A percentile compares a stretch with the other conserved stretches of the same genome.
phyloP scores from a whole-genome alignment of 2,113 vertebrate species.

The Calypte anna region DNA sequence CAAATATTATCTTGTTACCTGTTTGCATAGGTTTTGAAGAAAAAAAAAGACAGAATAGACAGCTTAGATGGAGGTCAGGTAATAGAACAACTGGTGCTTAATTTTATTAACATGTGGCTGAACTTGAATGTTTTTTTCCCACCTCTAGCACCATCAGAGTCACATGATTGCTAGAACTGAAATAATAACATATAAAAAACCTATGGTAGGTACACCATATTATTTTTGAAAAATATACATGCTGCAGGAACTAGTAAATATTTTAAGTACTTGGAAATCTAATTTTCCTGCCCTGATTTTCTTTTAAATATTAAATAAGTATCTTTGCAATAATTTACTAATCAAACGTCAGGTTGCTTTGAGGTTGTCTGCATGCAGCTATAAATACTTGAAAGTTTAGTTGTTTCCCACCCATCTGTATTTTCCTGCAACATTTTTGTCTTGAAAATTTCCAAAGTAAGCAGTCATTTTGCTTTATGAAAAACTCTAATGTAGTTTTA shows the following conservation, averaged over 20 bases:
- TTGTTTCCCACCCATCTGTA: background rate
- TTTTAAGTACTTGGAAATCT: background rate
- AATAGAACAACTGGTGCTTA: background rate
- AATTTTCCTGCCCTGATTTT: background rate
- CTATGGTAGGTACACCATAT: background rate
- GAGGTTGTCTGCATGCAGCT: background rate
- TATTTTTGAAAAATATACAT: background rate
- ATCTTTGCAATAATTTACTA: background rate
- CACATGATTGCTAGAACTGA: background rate
- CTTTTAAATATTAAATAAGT: background rate
- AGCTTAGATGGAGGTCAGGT: background rate
- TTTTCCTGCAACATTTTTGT: background rate
- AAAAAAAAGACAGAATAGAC: background rate
- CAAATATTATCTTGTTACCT: background rate
- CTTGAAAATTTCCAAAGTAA: background rate
- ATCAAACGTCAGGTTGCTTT: background rate
- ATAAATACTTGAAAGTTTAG: background rate
- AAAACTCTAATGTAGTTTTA: background rate
- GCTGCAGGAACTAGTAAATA: background rate
- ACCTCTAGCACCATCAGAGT: background rate
- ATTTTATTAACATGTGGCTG: background rate
- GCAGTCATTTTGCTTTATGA: background rate
- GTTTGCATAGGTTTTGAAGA: background rate
- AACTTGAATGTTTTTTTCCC: background rate
- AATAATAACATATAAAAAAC: background rate